Evolutionary conservation across 1,140 invertebrate species (phyloP).

Genomic region (Drosophila teissieri): DNA sequence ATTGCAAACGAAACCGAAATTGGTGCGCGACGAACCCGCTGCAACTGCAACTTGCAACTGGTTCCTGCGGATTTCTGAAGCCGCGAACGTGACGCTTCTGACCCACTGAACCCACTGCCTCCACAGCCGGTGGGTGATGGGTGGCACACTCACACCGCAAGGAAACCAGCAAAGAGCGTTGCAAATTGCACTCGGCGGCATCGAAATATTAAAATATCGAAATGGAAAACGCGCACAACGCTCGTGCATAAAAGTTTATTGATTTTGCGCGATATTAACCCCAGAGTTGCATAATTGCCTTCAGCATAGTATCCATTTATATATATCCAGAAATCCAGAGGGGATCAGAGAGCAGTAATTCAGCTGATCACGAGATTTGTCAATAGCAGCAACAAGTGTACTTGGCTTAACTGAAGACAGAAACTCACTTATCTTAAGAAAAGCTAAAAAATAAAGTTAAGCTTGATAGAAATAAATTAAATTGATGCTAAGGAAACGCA

Average conservation of each 20-base stretch:
- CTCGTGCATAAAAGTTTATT: slow-evolving; percentile 77
- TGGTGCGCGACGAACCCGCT: slow-evolving; percentile 12
- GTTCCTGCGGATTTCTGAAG: slow-evolving; percentile 42
- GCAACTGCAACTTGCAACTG: slow-evolving; percentile 42
- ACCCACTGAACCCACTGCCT: slow-evolving; percentile 80
- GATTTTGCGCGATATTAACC: slow-evolving; percentile 67
- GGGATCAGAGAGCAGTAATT: slow-evolving; percentile 34
- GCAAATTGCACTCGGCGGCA: slow-evolving; percentile 65
- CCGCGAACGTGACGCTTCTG: slow-evolving; percentile 73
- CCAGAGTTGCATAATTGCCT: slow-evolving; percentile 72
- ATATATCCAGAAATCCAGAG: slow-evolving; percentile 31
- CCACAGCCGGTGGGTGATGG: slow-evolving; percentile 66
- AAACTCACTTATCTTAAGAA: not conserved
- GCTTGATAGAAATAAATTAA: not conserved
- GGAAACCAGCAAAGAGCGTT: slow-evolving; percentile 34
- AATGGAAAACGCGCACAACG: slow-evolving; percentile 57
- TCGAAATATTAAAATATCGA: slow-evolving; percentile 65
- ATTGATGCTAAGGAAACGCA: not conserved
- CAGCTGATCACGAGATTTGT: slow-evolving; percentile 31
- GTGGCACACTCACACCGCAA: slow-evolving; percentile 30
- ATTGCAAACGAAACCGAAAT: slow-evolving; percentile 76
- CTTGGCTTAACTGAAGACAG: not conserved
- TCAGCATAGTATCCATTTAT: slow-evolving; percentile 58
- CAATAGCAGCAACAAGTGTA: slow-evolving; percentile 24
- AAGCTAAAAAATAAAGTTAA: not conserved